Evolutionary conservation across 2,888 invertebrate genomes (phyloP), one percentile per base, ranked within the genome.

Genomic region (Machimus atricapillus): DNA sequence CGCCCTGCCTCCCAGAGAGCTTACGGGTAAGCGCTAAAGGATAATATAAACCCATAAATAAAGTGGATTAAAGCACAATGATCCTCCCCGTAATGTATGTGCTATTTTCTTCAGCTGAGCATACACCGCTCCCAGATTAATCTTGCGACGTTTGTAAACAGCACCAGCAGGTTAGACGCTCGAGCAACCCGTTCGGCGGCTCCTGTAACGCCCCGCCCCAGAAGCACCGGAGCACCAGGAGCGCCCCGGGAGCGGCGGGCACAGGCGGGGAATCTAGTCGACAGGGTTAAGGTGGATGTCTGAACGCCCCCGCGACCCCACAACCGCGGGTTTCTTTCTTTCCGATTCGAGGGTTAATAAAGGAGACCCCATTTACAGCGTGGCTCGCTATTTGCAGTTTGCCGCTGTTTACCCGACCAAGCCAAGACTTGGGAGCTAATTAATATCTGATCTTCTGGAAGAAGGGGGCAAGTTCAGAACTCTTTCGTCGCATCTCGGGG

Each of bases 21-120:
- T 86, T 77, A 86, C 19, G 56, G 74, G 89, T 88, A 87, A 88
- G 88, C 89, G 89, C 87, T 89, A 89, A 89, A 89, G 90, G 89
- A 90, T 90, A 90, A 91, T 90, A 90, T 90, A 90, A 90, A 90
- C 89, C 89, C 90, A 91, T 91, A 91, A 91, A 91, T 91, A 90
- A 90, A 90, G 89, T 90, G 90, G 90, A 91, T 91, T 91, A 90
- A 90, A 91, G 90, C 89, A 89, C 90, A 90, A 90, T 90, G 90
- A 90, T 90, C 89, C 90, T 89, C 79, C 31, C 79, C 86, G 89
- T 90, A 90, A 90, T 90, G 89, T 89, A 90, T 87, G 86, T 87
- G 87, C 87, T 87, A 85, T 87, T 87, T 86, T 88, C 87, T 87
- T 87, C 85, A 88, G 79, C 86, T 81, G 87, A 88, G 87, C 88